Conservation (phyloP, 2,113 vertebrate genomes). For the Opisthocomus hoazin region DNA sequence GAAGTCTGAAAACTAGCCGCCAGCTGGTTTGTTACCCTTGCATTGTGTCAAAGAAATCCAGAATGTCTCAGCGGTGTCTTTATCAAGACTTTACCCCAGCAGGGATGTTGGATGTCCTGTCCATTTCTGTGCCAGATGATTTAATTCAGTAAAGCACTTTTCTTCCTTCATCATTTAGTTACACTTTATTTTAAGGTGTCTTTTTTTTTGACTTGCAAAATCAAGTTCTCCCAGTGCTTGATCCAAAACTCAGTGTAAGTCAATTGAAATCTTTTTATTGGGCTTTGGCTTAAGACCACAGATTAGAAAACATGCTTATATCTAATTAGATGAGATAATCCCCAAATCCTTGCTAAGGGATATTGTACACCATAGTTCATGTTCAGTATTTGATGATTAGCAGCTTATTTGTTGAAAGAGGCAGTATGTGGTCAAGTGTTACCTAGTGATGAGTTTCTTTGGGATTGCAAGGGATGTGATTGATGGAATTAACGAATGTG, state of each 20-base stretch:
- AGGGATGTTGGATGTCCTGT: not conserved
- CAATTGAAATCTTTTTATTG: constrained; percentile 43
- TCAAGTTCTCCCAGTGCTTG: not conserved
- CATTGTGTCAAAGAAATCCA: not conserved
- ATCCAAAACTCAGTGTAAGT: not conserved
- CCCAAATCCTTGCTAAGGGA: constrained; percentile 42
- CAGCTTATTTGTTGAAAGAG: constrained; percentile 21
- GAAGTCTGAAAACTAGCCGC: not conserved
- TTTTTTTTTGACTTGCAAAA: not conserved
- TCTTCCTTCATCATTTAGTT: not conserved
- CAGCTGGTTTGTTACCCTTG: not conserved
- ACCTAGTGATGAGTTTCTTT: not conserved
- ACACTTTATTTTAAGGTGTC: not conserved
- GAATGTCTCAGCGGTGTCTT: not conserved
- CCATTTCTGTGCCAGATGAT: not conserved
- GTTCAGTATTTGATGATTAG: constrained; percentile 4
- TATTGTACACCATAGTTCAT: not conserved
- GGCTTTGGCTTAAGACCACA: constrained; percentile 13
- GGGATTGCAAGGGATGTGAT: not conserved
- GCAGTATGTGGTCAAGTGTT: not conserved
- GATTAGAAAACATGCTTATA: constrained; percentile 51
- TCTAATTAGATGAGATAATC: constrained; percentile 60
- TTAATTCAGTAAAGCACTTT: not conserved
- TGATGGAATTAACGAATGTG: not conserved
- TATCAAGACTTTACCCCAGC: not conserved